Evolutionary conservation across 2,888 invertebrate species (phyloP).

Genomic region (Gymnosoma rotundatum): DNA sequence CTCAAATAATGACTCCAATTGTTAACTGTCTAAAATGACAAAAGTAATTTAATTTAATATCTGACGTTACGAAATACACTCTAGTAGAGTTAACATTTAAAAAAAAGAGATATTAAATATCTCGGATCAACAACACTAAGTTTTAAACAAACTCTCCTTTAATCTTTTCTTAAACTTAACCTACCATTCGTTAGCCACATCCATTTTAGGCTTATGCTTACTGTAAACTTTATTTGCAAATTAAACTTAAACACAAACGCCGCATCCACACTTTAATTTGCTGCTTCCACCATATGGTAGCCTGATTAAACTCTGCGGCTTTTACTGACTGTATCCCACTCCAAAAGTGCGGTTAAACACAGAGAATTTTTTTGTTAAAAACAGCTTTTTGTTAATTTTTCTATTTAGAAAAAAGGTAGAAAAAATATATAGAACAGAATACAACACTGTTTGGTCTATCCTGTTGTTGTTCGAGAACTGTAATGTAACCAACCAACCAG

Average conservation of each 20-base stretch:
- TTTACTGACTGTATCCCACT: slow-evolving; percentile 46
- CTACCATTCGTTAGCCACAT: slow-evolving; percentile 17
- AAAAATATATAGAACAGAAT: neutral
- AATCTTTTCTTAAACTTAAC: neutral
- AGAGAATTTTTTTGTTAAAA: slow-evolving; percentile 23
- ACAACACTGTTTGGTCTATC: slow-evolving; percentile 43
- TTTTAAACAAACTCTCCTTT: neutral
- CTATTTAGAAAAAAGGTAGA: no score
- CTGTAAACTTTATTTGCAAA: slow-evolving; percentile 1
- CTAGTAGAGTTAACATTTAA: no score
- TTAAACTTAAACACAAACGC: slow-evolving; percentile 14
- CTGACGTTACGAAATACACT: no score
- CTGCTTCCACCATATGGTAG: slow-evolving; percentile 52
- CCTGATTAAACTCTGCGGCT: slow-evolving; percentile 60
- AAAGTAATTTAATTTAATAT: no score
- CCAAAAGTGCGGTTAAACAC: slow-evolving; percentile 32
- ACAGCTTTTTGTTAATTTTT: no score
- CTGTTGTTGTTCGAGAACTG: slow-evolving; percentile 39
- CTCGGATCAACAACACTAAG: no score
- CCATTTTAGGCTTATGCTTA: slow-evolving; percentile 43
- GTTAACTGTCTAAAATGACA: no score
- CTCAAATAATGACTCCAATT: no score
- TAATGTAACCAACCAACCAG: slow-evolving; percentile 52
- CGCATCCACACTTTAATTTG: slow-evolving; percentile 51
- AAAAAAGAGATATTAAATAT: no score